These are phyloP conservation scores for Urocolius indicus DNA, from an alignment of 2,113 vertebrate genomes.

Conservation along the genomic window DNA sequence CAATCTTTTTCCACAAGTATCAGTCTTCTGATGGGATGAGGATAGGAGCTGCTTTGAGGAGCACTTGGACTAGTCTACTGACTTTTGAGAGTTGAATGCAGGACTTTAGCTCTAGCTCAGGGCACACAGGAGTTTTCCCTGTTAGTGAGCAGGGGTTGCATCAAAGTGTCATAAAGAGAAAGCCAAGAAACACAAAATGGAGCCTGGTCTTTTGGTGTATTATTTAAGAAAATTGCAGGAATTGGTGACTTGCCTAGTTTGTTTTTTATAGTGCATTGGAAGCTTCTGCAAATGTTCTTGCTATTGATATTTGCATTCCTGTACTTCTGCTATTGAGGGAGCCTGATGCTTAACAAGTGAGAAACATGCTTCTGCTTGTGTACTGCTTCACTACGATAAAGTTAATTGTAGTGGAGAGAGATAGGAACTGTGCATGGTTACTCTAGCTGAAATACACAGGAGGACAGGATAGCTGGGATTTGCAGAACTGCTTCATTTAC, in stretches of 20 bases:
- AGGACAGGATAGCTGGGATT: background rate
- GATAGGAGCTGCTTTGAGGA: background rate
- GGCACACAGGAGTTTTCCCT: background rate
- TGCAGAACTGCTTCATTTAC: background rate
- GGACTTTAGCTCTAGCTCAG: background rate
- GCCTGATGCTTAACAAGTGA: background rate
- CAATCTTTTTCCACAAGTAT: background rate
- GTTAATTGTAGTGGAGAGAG: background rate
- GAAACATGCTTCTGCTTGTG: fast-evolving
- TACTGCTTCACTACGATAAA: background rate
- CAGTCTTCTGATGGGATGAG: background rate
- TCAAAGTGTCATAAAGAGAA: background rate
- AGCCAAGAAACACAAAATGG: background rate
- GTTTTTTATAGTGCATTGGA: background rate
- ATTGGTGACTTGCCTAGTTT: background rate
- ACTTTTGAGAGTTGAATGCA: background rate
- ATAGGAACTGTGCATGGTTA: background rate
- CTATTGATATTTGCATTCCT: background rate
- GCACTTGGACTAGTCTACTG: background rate
- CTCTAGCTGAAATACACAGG: background rate
- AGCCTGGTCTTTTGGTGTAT: background rate
- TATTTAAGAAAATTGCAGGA: background rate
- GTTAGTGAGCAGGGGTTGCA: background rate
- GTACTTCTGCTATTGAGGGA: background rate
- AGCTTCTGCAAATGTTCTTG: background rate